Base-by-base conservation (phyloP, 2,888 invertebrate genomes). In the Vannuccia rotundouncinata region DNA sequence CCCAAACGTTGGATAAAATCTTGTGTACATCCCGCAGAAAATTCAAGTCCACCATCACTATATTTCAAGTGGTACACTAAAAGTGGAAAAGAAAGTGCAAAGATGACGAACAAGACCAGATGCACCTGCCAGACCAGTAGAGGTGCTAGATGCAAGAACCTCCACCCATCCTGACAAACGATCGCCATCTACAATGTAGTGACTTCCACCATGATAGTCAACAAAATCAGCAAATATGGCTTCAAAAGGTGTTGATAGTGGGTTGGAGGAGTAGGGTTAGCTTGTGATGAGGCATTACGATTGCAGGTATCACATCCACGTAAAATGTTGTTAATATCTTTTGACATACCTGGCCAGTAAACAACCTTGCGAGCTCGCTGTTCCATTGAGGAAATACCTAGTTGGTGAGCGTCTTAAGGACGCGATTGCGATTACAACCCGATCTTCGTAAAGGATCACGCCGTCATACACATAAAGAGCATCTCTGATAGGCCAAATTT, bases 81-180 rank as follows among this genome's bases (percentile, higher is more conserved):
- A 66, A 66, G 66, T 66, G 66, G 66, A 5, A 27, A 66, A 66
- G 66, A 66, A 66, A 2, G 22, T 66, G 66, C 66, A 27, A 66
- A 66, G 25, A 66, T 66, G 66, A 66, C 22, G 66, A 66, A 66
- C 66, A 66, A 66, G 66, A 66, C 66, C 66, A 66, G 66, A 66
- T 66, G 66, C 66, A 66, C 66, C 66, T 66, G 66, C 66, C 66
- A 66, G 66, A 66, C 25, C 66, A 66, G 66, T 66, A 66, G 66
- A 66, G 25, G 10, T 66, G 10, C 66, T 66, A 66, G 66, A 66
- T 66, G 66, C 25, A 66, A 66, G 66, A 66, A 66, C 22, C 66
- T 66, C 66, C 5, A 66, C 66, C 66, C 66, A 66, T 2, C 66
- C 66, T 2, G 66, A 66, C 17, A 66, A 22, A 22, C 66, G 66